These are phyloP conservation scores for Acholoe squamosa DNA, from an alignment of 2,888 invertebrate genomes.

Conservation along the genomic window DNA sequence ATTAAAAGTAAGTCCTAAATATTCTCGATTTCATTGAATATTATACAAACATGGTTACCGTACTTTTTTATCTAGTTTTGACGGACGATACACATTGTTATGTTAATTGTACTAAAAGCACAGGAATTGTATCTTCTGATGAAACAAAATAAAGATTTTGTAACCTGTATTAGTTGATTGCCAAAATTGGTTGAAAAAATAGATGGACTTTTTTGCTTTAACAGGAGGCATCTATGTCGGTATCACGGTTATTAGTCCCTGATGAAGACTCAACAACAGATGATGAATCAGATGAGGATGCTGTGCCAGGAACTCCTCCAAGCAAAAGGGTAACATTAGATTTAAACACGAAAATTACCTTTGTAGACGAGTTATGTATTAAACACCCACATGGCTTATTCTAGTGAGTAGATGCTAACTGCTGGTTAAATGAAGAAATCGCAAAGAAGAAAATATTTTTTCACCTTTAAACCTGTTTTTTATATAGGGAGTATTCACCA, in stretches of 20 bases:
- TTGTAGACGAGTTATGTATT: no score
- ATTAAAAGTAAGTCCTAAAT: slow-evolving; percentile 28
- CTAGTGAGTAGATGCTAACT: no score
- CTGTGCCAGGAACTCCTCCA: slow-evolving; percentile 86
- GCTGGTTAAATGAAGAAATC: no score
- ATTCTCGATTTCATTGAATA: background rate
- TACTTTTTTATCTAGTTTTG: background rate
- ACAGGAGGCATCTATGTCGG: slow-evolving; percentile 16
- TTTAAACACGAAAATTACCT: no score
- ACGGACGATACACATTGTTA: background rate
- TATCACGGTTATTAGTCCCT: background rate
- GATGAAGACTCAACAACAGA: slow-evolving; percentile 18
- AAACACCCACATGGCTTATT: no score
- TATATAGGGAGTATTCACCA: no score
- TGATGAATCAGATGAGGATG: slow-evolving; percentile 82
- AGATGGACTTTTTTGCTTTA: background rate
- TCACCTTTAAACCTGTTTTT: no score
- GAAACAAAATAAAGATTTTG: no score
- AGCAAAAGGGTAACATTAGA: slow-evolving; percentile 84
- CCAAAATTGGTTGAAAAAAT: background rate
- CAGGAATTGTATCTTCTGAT: background rate
- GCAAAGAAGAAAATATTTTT: no score
- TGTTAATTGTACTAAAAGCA: background rate
- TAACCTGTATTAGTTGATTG: background rate
- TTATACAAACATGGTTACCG: background rate